phyloP scores from a whole-genome alignment of 2,888 invertebrate genomes.

The Heliconius hortense region DNA sequence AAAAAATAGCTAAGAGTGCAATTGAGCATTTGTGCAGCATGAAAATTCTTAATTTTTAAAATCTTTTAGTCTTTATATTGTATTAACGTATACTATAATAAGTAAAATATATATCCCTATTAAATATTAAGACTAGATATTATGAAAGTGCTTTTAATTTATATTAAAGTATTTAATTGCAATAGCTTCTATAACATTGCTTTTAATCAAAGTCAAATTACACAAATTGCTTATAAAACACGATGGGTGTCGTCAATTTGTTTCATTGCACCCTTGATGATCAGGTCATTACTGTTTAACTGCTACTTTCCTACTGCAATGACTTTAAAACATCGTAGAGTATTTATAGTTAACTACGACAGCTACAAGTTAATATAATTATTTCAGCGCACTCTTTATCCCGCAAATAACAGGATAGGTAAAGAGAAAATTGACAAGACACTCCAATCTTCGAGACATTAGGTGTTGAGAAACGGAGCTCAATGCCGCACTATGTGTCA shows the following conservation, averaged over 20 bases:
- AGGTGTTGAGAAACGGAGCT: no score
- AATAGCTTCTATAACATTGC: conserved; percentile 11
- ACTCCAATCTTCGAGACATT: background rate
- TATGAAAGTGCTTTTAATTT: conserved; percentile 1
- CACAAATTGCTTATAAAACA: conserved; percentile 48
- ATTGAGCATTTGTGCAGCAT: no score
- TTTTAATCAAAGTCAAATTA: conserved; percentile 45
- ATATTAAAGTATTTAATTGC: background rate
- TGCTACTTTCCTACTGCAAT: conserved; percentile 23
- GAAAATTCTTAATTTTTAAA: no score
- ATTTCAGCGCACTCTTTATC: background rate
- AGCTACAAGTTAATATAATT: background rate
- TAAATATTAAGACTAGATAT: background rate
- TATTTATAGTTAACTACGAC: conserved; percentile 4
- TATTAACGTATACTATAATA: background rate
- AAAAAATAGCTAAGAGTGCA: no score
- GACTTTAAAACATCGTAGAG: conserved; percentile 14
- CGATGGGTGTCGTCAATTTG: conserved; percentile 42
- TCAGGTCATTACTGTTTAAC: conserved; percentile 26
- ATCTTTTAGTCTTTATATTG: background rate
- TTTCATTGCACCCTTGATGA: conserved; percentile 46
- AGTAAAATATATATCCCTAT: background rate
- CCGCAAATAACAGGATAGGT: background rate
- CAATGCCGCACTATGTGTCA: background rate
- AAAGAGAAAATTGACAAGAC: background rate